A percentile compares a stretch with the other conserved stretches of the same genome.
Evolutionary conservation across 2,113 vertebrate genomes (phyloP).

Genomic region (Malurus elegans): DNA sequence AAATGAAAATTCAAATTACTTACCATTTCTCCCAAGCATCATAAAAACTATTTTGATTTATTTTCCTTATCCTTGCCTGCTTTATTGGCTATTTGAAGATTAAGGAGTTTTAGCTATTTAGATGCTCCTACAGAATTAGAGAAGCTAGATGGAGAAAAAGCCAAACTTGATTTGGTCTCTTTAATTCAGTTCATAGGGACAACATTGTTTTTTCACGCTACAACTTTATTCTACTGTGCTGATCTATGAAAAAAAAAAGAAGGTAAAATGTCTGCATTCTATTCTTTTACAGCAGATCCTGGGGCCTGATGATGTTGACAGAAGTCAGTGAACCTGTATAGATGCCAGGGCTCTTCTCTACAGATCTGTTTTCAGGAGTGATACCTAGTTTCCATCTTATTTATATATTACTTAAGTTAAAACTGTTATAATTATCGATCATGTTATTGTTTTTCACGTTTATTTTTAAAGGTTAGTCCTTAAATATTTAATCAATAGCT

Average conservation of each 20-base stretch:
- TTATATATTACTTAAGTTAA: neutral
- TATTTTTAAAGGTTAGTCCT: neutral
- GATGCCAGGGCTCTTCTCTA: neutral
- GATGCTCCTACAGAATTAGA: neutral
- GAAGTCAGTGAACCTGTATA: neutral
- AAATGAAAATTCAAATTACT: neutral
- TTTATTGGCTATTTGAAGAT: neutral
- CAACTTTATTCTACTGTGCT: neutral
- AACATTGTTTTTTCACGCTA: neutral
- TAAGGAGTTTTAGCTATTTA: neutral
- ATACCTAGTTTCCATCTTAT: neutral
- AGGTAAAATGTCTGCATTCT: neutral
- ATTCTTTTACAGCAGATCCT: neutral
- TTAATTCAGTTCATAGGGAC: neutral
- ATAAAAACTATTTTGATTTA: neutral
- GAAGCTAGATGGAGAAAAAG: neutral
- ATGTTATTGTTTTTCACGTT: neutral
- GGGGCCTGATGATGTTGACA: neutral
- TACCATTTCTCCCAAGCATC: neutral
- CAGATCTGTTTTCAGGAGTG: neutral
- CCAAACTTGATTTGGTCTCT: neutral
- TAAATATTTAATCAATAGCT: constrained; percentile 4
- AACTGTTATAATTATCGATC: neutral
- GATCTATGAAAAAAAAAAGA: neutral
- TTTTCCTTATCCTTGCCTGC: neutral